Base-by-base conservation (phyloP, 2,797 vertebrate genomes). In the Hoplostethus mediterraneus region DNA sequence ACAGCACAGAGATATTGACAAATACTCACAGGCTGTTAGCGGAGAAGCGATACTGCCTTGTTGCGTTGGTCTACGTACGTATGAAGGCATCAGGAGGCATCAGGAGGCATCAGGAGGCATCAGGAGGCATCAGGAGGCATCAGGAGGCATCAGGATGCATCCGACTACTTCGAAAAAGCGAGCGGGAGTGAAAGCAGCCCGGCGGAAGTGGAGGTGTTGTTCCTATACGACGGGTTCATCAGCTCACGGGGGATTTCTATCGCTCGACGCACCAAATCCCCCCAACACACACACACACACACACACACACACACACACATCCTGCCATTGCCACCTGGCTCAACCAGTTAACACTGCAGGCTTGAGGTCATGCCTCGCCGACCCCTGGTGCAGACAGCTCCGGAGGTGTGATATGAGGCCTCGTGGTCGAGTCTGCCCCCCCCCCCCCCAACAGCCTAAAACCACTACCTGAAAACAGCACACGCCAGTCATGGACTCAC, bases 401-500 rank as follows among this genome's bases (percentile, higher is more conserved):
- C 77, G 61, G 89, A 92, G 87, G 93, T 94, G 94, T 92, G 91
- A 93, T 90, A 90, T 89, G 90, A 92, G 90, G 86, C 84, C 89
- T 83, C 84, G n/a, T 79, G 79, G 80, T 82, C 79, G 81, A 85
- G 90, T 88, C 78, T 69, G 74, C 84, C 79, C 86, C 83, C 21
- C n/a, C n/a, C n/a, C n/a, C n/a, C n/a, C n/a, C n/a, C n/a, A n/a
- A 67, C 69, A 84, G 78, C 81, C 75, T 79, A 76, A 65, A 65
- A 75, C 70, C 84, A 75, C 83, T 45, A 71, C 80, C 73, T 64
- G 78, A 76, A 81, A 79, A 86, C 87, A 68, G 86, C 81, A 69
- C 89, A 86, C 72, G 80, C 79, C 89, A 91, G 89, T 90, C 87
- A 91, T 87, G 81, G 83, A 90, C 90, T 94, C 87, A 83, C 93